A percentile compares a stretch with the other conserved stretches of the same genome.
These are phyloP conservation scores for Pipa parva DNA, from an alignment of 2,113 vertebrate species.

Conservation along the genomic window DNA sequence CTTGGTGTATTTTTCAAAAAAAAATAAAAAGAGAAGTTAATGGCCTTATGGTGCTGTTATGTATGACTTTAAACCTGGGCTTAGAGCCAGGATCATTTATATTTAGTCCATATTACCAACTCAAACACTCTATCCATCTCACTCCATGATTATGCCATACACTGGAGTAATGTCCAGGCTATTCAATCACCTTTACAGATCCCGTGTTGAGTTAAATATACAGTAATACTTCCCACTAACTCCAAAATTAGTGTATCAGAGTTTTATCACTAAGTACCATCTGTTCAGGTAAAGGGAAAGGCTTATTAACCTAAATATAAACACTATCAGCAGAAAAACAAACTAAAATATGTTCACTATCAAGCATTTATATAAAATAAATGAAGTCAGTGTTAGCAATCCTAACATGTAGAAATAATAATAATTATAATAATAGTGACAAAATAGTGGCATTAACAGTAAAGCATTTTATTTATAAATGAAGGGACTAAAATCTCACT, in stretches of 20 bases:
- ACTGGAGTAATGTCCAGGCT: constrained; percentile 33
- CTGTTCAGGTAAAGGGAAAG: constrained; percentile 28
- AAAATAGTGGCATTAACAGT: too few relatives aligned
- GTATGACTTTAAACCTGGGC: constrained; percentile 26
- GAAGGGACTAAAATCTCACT: too few relatives aligned
- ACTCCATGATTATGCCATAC: constrained; percentile 34
- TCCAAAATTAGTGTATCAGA: constrained; percentile 27
- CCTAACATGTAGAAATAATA: too few relatives aligned
- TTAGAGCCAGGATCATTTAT: constrained; percentile 22
- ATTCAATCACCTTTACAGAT: constrained; percentile 37
- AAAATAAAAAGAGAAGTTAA: not conserved
- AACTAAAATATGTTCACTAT: too few relatives aligned
- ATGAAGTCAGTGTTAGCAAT: too few relatives aligned
- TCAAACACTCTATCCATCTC: constrained; percentile 33
- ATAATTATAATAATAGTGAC: too few relatives aligned
- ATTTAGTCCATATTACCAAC: constrained; percentile 23
- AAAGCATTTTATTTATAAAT: too few relatives aligned
- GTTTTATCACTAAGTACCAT: constrained; percentile 33
- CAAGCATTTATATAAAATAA: too few relatives aligned
- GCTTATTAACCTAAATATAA: constrained; percentile 14
- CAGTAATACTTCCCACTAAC: constrained; percentile 32
- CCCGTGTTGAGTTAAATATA: constrained; percentile 39
- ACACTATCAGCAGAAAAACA: too few relatives aligned
- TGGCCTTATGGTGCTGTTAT: constrained; percentile 7
- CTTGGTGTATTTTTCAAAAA: not conserved